phyloP scores from a whole-genome alignment of 2,888 invertebrate genomes.

The Thecophora atra region DNA sequence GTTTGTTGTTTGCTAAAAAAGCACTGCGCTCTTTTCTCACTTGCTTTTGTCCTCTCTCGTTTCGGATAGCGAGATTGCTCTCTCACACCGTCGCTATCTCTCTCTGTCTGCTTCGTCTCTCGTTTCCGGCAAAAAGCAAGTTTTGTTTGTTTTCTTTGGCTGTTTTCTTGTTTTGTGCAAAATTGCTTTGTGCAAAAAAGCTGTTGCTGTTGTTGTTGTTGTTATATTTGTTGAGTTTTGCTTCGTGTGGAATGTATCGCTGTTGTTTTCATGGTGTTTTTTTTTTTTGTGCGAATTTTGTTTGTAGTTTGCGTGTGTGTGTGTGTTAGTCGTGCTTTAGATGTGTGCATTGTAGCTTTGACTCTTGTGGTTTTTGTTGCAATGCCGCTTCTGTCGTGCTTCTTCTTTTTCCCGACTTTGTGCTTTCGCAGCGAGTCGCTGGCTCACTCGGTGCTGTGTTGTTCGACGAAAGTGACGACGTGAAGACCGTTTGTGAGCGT shows the following conservation, averaged over 20 bases:
- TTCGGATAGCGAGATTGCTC: too few relatives aligned
- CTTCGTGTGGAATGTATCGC: not conserved
- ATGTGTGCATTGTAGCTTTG: slow-evolving; percentile 25
- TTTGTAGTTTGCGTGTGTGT: slow-evolving; percentile 11
- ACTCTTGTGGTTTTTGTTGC: slow-evolving; percentile 30
- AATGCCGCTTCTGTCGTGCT: slow-evolving; percentile 31
- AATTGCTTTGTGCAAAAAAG: slow-evolving; percentile 15
- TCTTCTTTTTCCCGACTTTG: not conserved
- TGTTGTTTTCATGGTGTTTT: too few relatives aligned
- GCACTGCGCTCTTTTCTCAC: slow-evolving; percentile 1
- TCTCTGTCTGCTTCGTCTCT: slow-evolving; percentile 1
- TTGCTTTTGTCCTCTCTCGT: slow-evolving; percentile 5
- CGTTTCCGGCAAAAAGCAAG: not conserved
- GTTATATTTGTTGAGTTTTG: slow-evolving; percentile 23
- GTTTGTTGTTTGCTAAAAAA: not conserved
- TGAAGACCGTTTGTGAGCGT: slow-evolving; percentile 57
- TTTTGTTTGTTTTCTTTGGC: slow-evolving; percentile 12
- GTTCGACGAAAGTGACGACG: slow-evolving; percentile 63
- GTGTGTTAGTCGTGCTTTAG: slow-evolving; percentile 34
- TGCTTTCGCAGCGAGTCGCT: slow-evolving; percentile 27
- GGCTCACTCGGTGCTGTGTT: slow-evolving; percentile 52
- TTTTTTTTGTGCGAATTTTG: not conserved
- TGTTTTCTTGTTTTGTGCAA: slow-evolving; percentile 31
- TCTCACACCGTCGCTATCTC: not conserved
- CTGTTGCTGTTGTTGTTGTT: slow-evolving; percentile 34